phyloP scores from a whole-genome alignment of 1,140 invertebrate species.

The Euglossa dilemma region DNA sequence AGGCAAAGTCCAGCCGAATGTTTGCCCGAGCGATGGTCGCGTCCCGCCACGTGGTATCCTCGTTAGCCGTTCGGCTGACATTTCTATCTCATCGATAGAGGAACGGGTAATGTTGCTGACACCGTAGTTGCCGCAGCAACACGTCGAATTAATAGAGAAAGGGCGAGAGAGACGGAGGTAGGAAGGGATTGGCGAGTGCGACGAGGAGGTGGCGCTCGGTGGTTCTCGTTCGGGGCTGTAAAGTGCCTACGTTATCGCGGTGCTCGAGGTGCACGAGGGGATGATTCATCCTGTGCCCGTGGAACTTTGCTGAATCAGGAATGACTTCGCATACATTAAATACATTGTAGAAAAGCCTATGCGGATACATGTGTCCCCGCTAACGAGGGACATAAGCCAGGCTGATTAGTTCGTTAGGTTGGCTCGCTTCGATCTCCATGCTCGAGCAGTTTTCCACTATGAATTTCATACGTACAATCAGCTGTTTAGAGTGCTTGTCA shows the following conservation, averaged over 20 bases:
- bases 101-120: constrained; percentile 41
- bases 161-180: neutral
- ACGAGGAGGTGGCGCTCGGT: neutral
- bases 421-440: neutral
- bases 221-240: constrained; percentile 35
- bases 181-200: too few relatives aligned
- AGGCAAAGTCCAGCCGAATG: neutral
- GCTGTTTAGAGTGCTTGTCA: too few relatives aligned
- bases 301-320: constrained; percentile 39
- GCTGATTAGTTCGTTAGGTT: constrained; percentile 11
- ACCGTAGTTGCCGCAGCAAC: constrained; percentile 37
- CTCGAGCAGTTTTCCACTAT: too few relatives aligned
- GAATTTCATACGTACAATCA: too few relatives aligned
- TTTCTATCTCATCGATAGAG: constrained; percentile 37
- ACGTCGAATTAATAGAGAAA: constrained; percentile 36
- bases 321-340: constrained; percentile 46
- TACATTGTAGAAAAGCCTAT: constrained; percentile 28
- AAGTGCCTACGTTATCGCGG: constrained; percentile 41
- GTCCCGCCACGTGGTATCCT: neutral
- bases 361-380: neutral
- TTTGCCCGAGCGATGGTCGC: neutral
- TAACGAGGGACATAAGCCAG: neutral
- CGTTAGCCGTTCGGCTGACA: constrained; percentile 17
- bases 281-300: constrained; percentile 22
- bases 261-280: constrained; percentile 38